Conservation (phyloP, 1,140 invertebrate genomes). For the Adelges cooleyi region DNA sequence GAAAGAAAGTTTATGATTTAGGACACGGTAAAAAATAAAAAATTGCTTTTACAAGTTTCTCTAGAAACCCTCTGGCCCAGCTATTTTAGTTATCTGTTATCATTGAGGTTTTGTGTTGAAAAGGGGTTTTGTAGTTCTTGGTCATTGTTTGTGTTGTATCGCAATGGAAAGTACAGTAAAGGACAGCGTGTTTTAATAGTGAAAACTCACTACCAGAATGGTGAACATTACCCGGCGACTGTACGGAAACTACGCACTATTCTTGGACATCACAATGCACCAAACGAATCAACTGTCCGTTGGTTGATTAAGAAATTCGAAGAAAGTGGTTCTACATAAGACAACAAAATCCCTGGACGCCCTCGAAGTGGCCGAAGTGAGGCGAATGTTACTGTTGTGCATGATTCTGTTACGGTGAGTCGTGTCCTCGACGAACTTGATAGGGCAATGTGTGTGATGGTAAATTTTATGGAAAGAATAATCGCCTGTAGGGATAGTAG, state of each 20-base stretch:
- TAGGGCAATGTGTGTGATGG: too few relatives aligned
- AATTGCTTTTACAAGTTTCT: too few relatives aligned
- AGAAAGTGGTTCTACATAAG: neutral
- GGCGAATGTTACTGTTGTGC: neutral
- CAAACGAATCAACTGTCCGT: neutral
- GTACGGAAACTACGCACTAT: neutral
- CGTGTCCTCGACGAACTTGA: too few relatives aligned
- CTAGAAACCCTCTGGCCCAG: too few relatives aligned
- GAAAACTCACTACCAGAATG: too few relatives aligned
- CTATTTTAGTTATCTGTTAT: too few relatives aligned
- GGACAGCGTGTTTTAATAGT: conserved; percentile 1
- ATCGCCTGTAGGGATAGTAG: too few relatives aligned
- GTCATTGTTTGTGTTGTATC: neutral
- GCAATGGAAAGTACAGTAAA: conserved; percentile 6
- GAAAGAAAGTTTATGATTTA: too few relatives aligned
- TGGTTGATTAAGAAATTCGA: neutral
- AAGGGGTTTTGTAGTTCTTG: too few relatives aligned
- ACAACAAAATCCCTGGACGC: neutral
- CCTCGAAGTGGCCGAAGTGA: neutral
- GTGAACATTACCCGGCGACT: too few relatives aligned
- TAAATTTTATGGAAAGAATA: too few relatives aligned
- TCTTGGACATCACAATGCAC: neutral
- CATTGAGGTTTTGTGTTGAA: neutral
- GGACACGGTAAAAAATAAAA: too few relatives aligned
- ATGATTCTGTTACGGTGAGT: neutral